Evolutionary conservation across 2,113 vertebrate genomes (phyloP).

Genomic region (Elaphurus davidianus): DNA sequence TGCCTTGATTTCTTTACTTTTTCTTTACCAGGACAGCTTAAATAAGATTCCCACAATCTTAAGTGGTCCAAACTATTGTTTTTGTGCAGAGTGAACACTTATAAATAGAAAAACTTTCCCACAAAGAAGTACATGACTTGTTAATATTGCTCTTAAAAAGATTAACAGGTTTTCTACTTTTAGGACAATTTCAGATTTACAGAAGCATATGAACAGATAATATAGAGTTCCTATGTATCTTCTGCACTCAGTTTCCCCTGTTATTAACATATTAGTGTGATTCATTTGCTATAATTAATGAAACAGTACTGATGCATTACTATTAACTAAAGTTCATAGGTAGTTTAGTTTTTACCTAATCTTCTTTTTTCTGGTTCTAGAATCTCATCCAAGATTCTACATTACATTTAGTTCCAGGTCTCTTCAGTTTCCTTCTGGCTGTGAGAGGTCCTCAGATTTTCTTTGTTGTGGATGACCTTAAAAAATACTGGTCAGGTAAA

Average conservation of each 20-base stretch:
- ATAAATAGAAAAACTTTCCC: neutral
- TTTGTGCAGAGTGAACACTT: neutral
- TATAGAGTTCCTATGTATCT: neutral
- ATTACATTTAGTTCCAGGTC: neutral
- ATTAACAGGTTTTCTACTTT: neutral
- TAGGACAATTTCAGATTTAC: neutral
- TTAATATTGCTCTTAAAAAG: neutral
- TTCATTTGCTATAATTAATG: neutral
- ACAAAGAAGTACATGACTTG: constrained; percentile 33
- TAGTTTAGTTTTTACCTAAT: neutral
- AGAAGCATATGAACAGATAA: neutral
- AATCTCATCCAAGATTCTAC: neutral
- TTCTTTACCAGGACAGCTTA: neutral
- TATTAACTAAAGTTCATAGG: neutral
- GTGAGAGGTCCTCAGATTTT: neutral
- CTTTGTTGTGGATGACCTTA: neutral
- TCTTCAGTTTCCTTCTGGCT: neutral
- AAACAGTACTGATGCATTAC: neutral
- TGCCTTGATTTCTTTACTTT: neutral
- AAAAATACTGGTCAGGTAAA: neutral
- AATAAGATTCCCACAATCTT: constrained; percentile 17
- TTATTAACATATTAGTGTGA: neutral
- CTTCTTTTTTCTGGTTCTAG: neutral
- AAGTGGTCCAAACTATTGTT: neutral
- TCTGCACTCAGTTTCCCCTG: neutral